phyloP scores from a whole-genome alignment of 2,888 invertebrate species.

The Dicycla oo region DNA sequence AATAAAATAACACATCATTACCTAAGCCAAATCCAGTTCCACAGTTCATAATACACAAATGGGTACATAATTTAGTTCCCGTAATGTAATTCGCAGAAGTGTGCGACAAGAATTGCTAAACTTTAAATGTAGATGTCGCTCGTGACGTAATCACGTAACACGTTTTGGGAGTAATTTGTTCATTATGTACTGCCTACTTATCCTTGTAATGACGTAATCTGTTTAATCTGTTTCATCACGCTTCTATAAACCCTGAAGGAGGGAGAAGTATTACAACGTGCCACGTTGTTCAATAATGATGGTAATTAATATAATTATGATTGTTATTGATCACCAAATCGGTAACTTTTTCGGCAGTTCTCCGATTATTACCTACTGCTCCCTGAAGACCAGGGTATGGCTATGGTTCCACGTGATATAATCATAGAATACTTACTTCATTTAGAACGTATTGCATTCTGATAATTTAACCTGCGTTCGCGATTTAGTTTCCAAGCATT shows the following conservation, averaged over 20 bases:
- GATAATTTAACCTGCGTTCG: not conserved
- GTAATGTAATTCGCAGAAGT: slow-evolving; percentile 39
- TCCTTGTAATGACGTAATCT: slow-evolving; percentile 16
- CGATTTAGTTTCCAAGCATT: not conserved
- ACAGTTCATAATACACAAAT: slow-evolving; percentile 35
- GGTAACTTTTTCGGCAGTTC: not conserved
- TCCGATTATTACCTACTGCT: not conserved
- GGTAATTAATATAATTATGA: not conserved
- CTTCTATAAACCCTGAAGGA: no score
- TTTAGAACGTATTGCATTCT: not conserved
- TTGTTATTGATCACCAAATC: not conserved
- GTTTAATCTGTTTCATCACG: no score
- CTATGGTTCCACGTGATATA: not conserved
- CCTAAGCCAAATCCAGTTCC: slow-evolving; percentile 23
- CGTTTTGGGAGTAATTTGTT: slow-evolving; percentile 20
- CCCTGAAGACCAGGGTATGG: not conserved
- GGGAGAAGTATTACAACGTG: not conserved
- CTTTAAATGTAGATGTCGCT: slow-evolving; percentile 42
- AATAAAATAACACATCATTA: slow-evolving; percentile 10
- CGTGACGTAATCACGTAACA: slow-evolving; percentile 37
- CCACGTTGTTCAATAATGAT: not conserved
- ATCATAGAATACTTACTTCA: not conserved
- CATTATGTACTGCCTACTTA: slow-evolving; percentile 12
- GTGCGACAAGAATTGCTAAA: slow-evolving; percentile 36
- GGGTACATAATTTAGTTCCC: slow-evolving; percentile 20